These are phyloP conservation scores for Drosophila lutescens DNA, from an alignment of 2,888 invertebrate species.

Conservation along the genomic window DNA sequence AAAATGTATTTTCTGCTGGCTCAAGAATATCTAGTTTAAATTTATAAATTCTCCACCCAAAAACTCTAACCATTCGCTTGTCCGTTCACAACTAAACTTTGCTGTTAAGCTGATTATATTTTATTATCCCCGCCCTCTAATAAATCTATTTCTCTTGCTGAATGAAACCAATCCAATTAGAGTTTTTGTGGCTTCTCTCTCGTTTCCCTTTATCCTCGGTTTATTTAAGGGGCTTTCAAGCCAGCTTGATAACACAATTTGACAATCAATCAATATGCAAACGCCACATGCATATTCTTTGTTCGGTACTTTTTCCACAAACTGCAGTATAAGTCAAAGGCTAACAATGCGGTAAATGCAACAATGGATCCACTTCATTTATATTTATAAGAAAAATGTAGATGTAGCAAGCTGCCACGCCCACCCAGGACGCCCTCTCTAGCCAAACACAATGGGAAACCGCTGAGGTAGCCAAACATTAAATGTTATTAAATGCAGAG, in stretches of 20 bases:
- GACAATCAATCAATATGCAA: conserved; percentile 69
- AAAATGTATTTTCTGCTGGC: not conserved
- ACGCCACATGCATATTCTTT: conserved; percentile 30
- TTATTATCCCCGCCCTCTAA: not conserved
- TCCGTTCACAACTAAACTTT: not conserved
- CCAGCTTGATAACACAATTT: conserved; percentile 61
- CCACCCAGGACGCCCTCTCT: not conserved
- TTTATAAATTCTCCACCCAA: not conserved
- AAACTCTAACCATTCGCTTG: not conserved
- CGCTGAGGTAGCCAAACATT: conserved; percentile 64
- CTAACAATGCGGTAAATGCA: conserved; percentile 74
- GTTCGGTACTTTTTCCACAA: conserved; percentile 13
- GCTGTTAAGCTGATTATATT: conserved; percentile 6
- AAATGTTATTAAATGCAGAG: conserved; percentile 76
- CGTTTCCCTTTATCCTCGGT: not conserved
- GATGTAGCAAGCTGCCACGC: conserved; percentile 12
- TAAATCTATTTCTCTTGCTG: conserved; percentile 7
- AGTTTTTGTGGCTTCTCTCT: conserved; percentile 20
- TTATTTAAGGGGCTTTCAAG: conserved; percentile 24
- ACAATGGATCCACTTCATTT: conserved; percentile 71
- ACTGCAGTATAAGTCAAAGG: conserved; percentile 25
- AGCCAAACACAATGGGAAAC: conserved; percentile 51
- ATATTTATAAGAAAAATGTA: conserved; percentile 64
- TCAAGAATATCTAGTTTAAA: not conserved
- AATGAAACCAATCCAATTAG: conserved; percentile 59